Evolutionary conservation across 2,113 vertebrate genomes (phyloP), one percentile per base, ranked within the genome.

Genomic region (Neodontobutis hainanensis): DNA sequence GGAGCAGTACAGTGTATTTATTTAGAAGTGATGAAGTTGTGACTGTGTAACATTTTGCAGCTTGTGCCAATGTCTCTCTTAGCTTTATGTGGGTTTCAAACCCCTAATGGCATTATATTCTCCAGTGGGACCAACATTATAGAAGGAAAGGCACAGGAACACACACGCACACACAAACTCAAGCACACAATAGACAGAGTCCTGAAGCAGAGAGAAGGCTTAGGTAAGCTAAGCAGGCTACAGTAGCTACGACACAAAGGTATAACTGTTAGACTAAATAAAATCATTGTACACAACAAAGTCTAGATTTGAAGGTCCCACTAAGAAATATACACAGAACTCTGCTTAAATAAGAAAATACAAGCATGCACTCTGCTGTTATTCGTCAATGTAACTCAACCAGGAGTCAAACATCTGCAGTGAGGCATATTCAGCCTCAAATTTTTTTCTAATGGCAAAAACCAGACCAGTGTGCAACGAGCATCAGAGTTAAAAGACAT

Each of bases 121-220:
- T 91, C 85, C 83, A 89, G 85, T 90, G 90, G 90, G 90, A 91
- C 90, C 87, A 74, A 89, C 81, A 80, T 87, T 84, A 70, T 86
- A 84, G 79, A 88, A 90, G 90, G 87, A 91, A 91, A 90, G 88
- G 87, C 88, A 91, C 87, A 89, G 86, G 87, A 87, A 91, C 84
- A 91, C 80, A 87, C 81, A 85, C 89, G 36, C 83, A 76, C 84
- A 74, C 84, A 89, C 80, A 87, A 85, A 89, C 82, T 88, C 88
- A 90, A 86, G 87, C 90, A 91, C 87, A 89, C 83, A 3, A 73
- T 77, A 87, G 77, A 85, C 80, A 86, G 79, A 89, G 85, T 88
- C 90, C 88, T 87, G 86, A 89, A 91, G 86, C 87, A 73, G 76
- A 88, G 80, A 90, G 85, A 89, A 90, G 82, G 88, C 90, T 89